phyloP scores from a whole-genome alignment of 2,888 invertebrate genomes.

The Lycia hirtaria region DNA sequence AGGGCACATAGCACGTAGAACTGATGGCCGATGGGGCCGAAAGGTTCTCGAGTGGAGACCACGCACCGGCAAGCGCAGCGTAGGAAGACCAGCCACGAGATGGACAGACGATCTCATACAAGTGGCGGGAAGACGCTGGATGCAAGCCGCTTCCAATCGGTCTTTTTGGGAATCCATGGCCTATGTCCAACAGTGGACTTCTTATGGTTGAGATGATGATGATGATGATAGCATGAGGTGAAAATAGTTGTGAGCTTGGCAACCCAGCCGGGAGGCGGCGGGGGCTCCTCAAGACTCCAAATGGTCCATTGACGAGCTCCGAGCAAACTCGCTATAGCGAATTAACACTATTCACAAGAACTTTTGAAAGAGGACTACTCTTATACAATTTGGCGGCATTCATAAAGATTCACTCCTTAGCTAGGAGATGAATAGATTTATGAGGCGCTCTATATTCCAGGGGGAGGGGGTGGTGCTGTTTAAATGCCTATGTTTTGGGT shows the following conservation, averaged over 20 bases:
- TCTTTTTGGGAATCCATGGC: no score
- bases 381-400: conserved; percentile 86
- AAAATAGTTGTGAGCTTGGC: conserved; percentile 11
- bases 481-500: conserved; percentile 11
- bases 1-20: no score
- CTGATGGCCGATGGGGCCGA: no score
- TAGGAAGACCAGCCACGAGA: no score
- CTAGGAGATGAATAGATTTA: conserved; percentile 79
- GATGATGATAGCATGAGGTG: not conserved
- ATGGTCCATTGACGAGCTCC: conserved; percentile 82
- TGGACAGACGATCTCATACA: no score
- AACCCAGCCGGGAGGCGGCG: conserved; percentile 37
- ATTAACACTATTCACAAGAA: conserved; percentile 85
- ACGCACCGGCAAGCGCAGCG: no score
- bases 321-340: conserved; percentile 84
- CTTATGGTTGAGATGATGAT: no score
- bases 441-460: conserved; percentile 74
- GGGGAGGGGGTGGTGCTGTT: conserved; percentile 29
- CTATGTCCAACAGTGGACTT: no score
- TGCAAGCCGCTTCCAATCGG: no score
- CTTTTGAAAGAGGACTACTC: conserved; percentile 84
- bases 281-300: conserved; percentile 77
- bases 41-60: no score
- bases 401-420: conserved; percentile 84
- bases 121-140: no score